Percentiles rank a stretch among this genome's conserved stretches.
These are phyloP conservation scores for Podiceps cristatus DNA, from an alignment of 2,113 vertebrate genomes.

Conservation along the genomic window DNA sequence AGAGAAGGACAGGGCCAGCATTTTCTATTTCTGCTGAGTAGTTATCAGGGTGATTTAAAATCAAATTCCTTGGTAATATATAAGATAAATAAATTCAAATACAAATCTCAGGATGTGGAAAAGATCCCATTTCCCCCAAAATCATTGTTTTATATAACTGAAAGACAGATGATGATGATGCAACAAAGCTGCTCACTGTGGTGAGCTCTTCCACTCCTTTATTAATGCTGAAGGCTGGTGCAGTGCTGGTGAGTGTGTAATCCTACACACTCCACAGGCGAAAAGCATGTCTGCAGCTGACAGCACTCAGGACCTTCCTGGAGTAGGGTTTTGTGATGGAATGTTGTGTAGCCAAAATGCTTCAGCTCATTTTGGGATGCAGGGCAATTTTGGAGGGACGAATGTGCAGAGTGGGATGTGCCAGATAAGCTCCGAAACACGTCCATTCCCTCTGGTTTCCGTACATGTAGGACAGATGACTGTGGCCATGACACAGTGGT, in stretches of 20 bases:
- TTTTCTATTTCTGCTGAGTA: not conserved
- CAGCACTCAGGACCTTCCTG: not conserved
- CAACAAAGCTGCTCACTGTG: not conserved
- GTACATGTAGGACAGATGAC: not conserved
- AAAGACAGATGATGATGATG: not conserved
- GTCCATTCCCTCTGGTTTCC: not conserved
- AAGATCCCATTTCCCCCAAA: not conserved
- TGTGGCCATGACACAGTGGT: not conserved
- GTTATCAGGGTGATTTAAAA: not conserved
- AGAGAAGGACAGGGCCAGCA: not conserved
- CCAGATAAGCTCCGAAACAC: not conserved
- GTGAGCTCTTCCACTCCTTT: not conserved
- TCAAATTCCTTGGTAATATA: not conserved
- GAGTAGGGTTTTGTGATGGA: not conserved
- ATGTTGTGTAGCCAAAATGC: not conserved
- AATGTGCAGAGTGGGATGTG: not conserved
- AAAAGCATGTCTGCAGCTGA: not conserved
- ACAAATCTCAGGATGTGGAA: not conserved
- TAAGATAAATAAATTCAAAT: not conserved
- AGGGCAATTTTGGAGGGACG: not conserved
- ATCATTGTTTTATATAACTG: not conserved
- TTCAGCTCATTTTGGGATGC: not conserved
- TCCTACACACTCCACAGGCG: not conserved
- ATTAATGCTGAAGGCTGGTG: not conserved
- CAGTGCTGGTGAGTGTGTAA: not conserved